Evolutionary conservation across 2,113 vertebrate genomes (phyloP), one percentile per base, ranked within the genome.

Genomic region (Manacus vitellinus): DNA sequence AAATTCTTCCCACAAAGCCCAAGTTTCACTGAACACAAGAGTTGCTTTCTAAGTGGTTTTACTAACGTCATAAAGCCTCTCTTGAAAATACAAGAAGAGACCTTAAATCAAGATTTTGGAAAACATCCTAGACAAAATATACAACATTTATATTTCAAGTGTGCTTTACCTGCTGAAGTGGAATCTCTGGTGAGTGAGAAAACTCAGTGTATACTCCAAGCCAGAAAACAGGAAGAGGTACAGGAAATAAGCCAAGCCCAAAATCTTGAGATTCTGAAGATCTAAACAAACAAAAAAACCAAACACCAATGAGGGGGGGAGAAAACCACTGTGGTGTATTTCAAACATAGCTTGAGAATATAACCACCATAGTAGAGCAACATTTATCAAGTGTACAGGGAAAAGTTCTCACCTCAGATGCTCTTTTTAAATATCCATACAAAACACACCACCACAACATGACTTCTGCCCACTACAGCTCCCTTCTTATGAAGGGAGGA

Each of bases 221-320:
- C 99, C 99, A 0, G 99, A 99, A 97, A 99, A 99, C 81, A 99
- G 97, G 97, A 99, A 99, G 56, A 99, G 99, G 97, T 99, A 99
- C 54, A 98, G 97, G 97, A 99, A 99, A 93, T 99, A 99, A 78
- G 98, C 98, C 89, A 99, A 95, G 44, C 99, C 99, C 87, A 99
- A 90, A 13, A 97, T 82, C 74, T 98, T 98, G 49, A 99, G 98
- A 88, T 97, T 98, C 89, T 96, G 47, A 94, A 99, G 98, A 93
- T 95, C 99, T 99, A 94, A 82, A 94, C 49, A 81, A 62, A 71
- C 8, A 91, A 81, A 73, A 72, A 70, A 10, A 59, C 12, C 23
- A 85, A 10, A 79, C 23, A 67, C 1, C 37, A 41, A 22, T 8
- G 37, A 23, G 9, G 10, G 51, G 35, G 46, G 14, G 23, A 46